Evolutionary conservation across 2,113 vertebrate species (phyloP), one percentile per base, ranked within the genome.

Genomic region (Pyxicephalus adspersus): DNA sequence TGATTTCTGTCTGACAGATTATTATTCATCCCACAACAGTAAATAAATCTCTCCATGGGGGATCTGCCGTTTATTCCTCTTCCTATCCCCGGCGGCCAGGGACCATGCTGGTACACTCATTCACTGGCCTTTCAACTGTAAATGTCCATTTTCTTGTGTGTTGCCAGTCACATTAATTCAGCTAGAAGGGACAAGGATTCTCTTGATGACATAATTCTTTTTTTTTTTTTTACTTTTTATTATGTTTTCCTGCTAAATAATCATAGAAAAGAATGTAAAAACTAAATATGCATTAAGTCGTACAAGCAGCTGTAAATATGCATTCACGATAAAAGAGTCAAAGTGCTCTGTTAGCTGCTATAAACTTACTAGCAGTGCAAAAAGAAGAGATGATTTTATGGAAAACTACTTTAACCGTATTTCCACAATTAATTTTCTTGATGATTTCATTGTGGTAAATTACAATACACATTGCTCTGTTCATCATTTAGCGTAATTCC

Each of bases 91-190:
- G 86, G 73, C 87, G 86, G 86, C 83, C 72, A 86, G 77, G 81
- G 77, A 77, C 77, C 84, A 84, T 83, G 90, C 83, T 82, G 84
- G 38, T 29, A 64, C 78, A 88, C 77, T 74, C 87, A 83, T 85
- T 83, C 85, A 83, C 76, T 85, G 85, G 87, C 72, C 76, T 87
- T 89, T 91, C 87, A 85, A 55, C 76, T 90, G 89, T 88, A 92
- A 92, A 86, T 89, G 88, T 86, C 84, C 90, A 87, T 88, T 89
- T 89, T 91, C 86, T 90, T 87, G 31, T 64, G 28, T 86, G 84
- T 83, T 83, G 89, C 87, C 84, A 64, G 64, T 65, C 86, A 58
- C 68, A 34, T 73, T 91, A 84, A 91, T 91, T 92, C 79, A 83
- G 87, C 77, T 64, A 73, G 70, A 88, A 85, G 71, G 85, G 45